phyloP scores from a whole-genome alignment of 2,888 invertebrate genomes.

The Anorthoa munda region DNA sequence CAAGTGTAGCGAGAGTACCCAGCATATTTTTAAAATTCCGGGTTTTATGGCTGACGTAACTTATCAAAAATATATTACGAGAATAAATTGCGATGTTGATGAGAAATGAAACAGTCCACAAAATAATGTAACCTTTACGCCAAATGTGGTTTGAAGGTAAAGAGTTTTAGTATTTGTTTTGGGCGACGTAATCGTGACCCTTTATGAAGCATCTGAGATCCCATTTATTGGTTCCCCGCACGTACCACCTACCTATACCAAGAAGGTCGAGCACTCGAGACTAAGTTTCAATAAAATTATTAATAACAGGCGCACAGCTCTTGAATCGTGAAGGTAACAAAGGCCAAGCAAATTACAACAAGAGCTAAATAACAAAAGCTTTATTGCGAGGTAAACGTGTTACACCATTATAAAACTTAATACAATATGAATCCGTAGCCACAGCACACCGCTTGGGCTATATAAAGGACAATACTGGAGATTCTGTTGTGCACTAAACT shows the following conservation, averaged over 20 bases:
- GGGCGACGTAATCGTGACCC: slow-evolving; percentile 7
- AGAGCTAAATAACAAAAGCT: slow-evolving; percentile 20
- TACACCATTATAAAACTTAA: slow-evolving; percentile 25
- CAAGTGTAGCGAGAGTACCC: slow-evolving; percentile 27
- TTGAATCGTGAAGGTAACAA: slow-evolving; percentile 1
- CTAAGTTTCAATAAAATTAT: slow-evolving; percentile 21
- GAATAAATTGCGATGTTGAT: slow-evolving; percentile 53
- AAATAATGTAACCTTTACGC: slow-evolving; percentile 37
- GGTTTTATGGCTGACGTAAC: slow-evolving; percentile 29
- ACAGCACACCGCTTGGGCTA: background rate
- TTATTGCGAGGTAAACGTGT: slow-evolving; percentile 11
- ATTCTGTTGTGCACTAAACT: slow-evolving; percentile 12
- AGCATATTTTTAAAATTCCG: slow-evolving; percentile 42
- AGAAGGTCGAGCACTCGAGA: background rate
- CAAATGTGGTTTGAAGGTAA: slow-evolving; percentile 15
- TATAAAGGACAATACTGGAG: background rate
- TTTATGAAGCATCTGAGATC: slow-evolving; percentile 11
- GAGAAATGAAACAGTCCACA: slow-evolving; percentile 40
- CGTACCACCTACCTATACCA: too few species aligned
- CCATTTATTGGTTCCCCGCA: slow-evolving; percentile 4
- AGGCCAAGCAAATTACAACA: slow-evolving; percentile 21
- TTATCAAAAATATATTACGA: slow-evolving; percentile 50
- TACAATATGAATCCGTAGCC: slow-evolving; percentile 11
- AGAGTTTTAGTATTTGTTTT: slow-evolving; percentile 38
- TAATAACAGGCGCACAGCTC: slow-evolving; percentile 3